Base-by-base conservation (phyloP, 2,797 vertebrate genomes). In the Caiman crocodilus region DNA sequence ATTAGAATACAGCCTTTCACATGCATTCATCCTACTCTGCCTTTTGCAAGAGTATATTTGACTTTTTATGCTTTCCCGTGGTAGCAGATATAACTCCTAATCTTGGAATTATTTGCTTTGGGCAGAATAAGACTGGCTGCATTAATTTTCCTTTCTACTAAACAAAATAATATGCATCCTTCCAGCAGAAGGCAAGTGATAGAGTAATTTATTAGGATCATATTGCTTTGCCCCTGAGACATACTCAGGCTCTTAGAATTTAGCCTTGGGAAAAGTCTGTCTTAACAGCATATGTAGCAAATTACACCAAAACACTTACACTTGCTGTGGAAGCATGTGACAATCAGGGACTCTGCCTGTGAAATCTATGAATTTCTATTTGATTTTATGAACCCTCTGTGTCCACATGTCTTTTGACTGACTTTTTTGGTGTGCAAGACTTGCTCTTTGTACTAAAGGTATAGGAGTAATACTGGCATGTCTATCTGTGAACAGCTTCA, bases 51-150 rank as follows among this genome's bases (percentile, higher is more conserved):
- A 91, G 59, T 94, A 84, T 77, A 59, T 95, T 94, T 89, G 92
- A 93, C 88, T 97, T 96, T 91, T 85, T 87, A 91, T 90, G 94
- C 26, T 95, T 95, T 96, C 92, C 83, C 82, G 1, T 74, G 57
- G 80, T 76, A 96, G 95, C 73, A 93, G 90, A 95, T 94, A 95
- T 93, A 94, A 50, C 90, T 96, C 92, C 90, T 87, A 83, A 92
- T 94, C 94, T 93, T 88, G 93, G 90, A 81, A 92, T 75, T 92
- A 82, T 96, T 97, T 96, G 91, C 94, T 95, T 96, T 97, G 84
- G 84, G 93, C 87, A 91, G 93, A 79, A 84, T 59, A 90, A 84
- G 93, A 92, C 85, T 86, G 87, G 92, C 88, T 85, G 90, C 82
- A 91, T 95, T 96, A 94, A 94, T 97, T 97, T 97, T 90, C 87